Base-by-base conservation (phyloP, 2,797 vertebrate genomes). In the Podarcis lilfordi region DNA sequence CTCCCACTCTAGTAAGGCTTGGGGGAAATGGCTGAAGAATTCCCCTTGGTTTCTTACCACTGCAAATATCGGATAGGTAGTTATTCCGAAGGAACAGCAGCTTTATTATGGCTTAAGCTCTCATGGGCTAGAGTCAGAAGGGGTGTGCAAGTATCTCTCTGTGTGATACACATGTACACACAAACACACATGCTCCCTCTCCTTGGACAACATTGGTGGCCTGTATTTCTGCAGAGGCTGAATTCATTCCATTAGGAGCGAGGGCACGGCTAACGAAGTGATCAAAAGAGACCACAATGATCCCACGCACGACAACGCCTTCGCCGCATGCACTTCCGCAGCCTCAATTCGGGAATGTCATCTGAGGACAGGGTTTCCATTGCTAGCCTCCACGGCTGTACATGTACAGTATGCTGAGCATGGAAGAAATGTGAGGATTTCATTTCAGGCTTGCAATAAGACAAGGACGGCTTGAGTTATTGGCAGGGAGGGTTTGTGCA, bases 21-120 rank as follows among this genome's bases (percentile, higher is more conserved):
- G 66, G 89, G 88, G 85, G 66, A 84, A 61, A 25, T 55, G 66
- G 78, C 68, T 88, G 86, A 77, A 88, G 76, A 87, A 86, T 0
- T 0, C 59, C 89, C 55, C 88, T 75, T 66, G 64, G 55, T 75
- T 86, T 19, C 61, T 19, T 19, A 9, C 69, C 84, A 74, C 83
- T 50, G 69, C 50, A 75, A 50, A 81, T 35, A 92, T 81, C 87
- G 82, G 55, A 3, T 11, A 80, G 35, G 68, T 8, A 17, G n/a
- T 32, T 23, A 4, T 17, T 59, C n/a, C 19, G 17, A 40, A 11
- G 37, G 55, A 21, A 8, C 11, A 40, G 23, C 25, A 29, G 50
- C 3, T 21, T 29, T 74, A 40, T n/a, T 75, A n/a, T 15, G 19
- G 10, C 45, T 50, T n/a, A n/a, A 50, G 81, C 40, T 23, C n/a